These are phyloP conservation scores for Coryphaenoides rupestris DNA, from an alignment of 2,113 vertebrate genomes.

Conservation along the genomic window DNA sequence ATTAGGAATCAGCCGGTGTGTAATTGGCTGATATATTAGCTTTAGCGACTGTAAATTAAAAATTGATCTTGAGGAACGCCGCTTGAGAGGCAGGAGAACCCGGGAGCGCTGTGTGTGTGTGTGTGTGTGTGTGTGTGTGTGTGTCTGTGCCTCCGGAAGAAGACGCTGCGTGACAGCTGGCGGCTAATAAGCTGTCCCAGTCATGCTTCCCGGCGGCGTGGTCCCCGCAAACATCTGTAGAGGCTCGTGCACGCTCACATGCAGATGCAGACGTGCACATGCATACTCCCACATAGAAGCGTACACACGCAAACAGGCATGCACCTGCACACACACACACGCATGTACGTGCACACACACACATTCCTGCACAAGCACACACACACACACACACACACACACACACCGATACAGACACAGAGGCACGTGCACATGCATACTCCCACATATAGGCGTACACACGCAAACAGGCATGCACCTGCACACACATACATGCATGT, in stretches of 20 bases:
- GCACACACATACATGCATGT: no score
- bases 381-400: no score
- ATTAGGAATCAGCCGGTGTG: slow-evolving; percentile 73
- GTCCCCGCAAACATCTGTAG: slow-evolving; percentile 55
- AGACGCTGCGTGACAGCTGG: slow-evolving; percentile 45
- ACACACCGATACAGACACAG: no score
- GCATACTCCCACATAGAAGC: background rate
- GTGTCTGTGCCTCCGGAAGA: no score
- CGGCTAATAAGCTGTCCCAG: slow-evolving; percentile 40
- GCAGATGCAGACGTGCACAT: background rate
- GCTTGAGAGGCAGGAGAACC: slow-evolving; percentile 34
- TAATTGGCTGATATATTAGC: slow-evolving; percentile 76
- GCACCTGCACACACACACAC: no score
- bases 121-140: no score
- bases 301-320: no score
- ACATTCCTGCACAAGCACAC: no score
- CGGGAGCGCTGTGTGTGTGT: background rate
- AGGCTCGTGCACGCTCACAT: background rate
- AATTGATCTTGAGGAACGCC: slow-evolving; percentile 74
- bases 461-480: no score
- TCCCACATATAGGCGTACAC: background rate
- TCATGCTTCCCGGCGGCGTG: slow-evolving; percentile 24
- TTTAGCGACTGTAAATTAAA: slow-evolving; percentile 77
- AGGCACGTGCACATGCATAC: no score
- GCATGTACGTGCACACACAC: no score